Conservation (phyloP, 2,113 vertebrate species). For the Anser brachyrhynchus region DNA sequence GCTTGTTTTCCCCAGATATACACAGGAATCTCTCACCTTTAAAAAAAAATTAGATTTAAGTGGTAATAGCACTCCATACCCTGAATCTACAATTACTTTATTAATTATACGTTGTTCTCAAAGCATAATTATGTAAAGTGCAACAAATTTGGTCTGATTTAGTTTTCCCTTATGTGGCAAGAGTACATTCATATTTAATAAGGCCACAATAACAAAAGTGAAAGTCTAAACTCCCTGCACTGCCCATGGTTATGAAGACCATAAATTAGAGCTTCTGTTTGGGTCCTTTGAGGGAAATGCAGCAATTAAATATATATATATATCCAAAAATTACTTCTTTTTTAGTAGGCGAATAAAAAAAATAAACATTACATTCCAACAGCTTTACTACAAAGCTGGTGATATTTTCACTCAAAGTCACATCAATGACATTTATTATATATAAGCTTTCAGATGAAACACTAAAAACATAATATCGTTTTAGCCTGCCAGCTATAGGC, state of each 20-base stretch:
- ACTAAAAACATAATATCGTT: background rate
- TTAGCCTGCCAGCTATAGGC: background rate
- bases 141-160: slow-evolving; percentile 61
- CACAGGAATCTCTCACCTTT: background rate
- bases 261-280: slow-evolving; percentile 26
- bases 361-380: background rate
- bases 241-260: slow-evolving; percentile 45
- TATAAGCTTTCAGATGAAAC: background rate
- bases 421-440: background rate
- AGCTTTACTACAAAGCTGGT: background rate
- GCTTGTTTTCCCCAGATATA: background rate
- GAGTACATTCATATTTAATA: slow-evolving; percentile 65
- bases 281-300: slow-evolving; percentile 1
- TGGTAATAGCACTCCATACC: background rate
- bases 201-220: background rate
- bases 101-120: slow-evolving; percentile 70
- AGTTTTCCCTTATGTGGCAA: slow-evolving; percentile 43
- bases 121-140: slow-evolving; percentile 64
- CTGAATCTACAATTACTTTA: slow-evolving; percentile 44
- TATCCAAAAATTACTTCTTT: background rate
- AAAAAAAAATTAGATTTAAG: background rate
- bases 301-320: slow-evolving; percentile 30
- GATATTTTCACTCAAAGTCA: background rate
- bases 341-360: background rate
- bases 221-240: slow-evolving; percentile 39